phyloP scores from a whole-genome alignment of 2,797 vertebrate species.

The Macrochelys suwanniensis region DNA sequence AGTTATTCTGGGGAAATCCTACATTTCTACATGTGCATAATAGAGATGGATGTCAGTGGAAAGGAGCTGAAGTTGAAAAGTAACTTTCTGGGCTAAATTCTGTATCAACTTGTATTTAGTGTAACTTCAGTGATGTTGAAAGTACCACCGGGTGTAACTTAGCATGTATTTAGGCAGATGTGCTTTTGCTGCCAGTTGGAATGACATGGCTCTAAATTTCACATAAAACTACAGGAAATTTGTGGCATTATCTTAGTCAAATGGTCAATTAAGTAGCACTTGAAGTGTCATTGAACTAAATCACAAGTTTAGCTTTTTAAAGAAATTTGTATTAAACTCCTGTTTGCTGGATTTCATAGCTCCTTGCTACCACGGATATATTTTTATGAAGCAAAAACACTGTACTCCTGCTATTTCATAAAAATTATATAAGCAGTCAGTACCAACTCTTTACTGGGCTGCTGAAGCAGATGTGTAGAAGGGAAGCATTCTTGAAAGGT shows the following conservation, averaged over 20 bases:
- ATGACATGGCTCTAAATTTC: constrained; percentile 60
- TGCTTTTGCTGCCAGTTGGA: constrained; percentile 54
- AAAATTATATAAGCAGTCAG: neutral
- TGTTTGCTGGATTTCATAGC: constrained; percentile 22
- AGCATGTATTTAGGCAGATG: constrained; percentile 25
- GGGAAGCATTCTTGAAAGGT: neutral
- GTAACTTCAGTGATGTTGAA: constrained; percentile 35
- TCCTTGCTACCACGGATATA: neutral
- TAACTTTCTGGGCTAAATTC: constrained; percentile 34
- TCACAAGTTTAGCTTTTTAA: constrained; percentile 12
- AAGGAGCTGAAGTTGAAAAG: neutral
- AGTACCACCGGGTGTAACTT: constrained; percentile 42
- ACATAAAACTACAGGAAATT: constrained; percentile 50
- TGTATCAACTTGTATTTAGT: constrained; percentile 16
- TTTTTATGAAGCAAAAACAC: neutral
- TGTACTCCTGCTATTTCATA: neutral
- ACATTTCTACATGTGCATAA: constrained; percentile 39
- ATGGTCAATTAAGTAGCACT: constrained; percentile 56
- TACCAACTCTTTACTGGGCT: neutral
- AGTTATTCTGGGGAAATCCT: constrained; percentile 40
- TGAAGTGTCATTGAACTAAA: constrained; percentile 4
- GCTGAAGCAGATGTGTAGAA: neutral
- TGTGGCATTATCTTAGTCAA: constrained; percentile 48
- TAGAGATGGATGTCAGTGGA: neutral
- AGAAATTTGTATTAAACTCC: neutral